phyloP scores from a whole-genome alignment of 2,888 invertebrate genomes.

The Aquatica leii region DNA sequence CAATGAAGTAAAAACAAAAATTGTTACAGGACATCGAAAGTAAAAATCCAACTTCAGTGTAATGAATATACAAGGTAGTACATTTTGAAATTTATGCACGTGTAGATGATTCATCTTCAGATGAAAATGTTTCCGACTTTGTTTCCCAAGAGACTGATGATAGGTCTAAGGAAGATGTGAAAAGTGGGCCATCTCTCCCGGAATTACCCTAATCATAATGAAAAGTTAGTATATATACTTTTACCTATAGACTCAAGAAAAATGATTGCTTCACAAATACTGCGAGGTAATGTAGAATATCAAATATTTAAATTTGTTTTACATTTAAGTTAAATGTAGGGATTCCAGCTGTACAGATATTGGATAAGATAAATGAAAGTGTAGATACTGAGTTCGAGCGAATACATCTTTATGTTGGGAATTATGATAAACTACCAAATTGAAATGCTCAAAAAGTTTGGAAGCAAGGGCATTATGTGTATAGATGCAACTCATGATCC shows the following conservation, averaged over 20 bases:
- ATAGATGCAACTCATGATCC: background rate
- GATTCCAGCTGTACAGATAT: background rate
- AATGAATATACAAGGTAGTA: too few relatives aligned
- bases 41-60: too few relatives aligned
- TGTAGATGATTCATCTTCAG: too few relatives aligned
- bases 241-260: background rate
- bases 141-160: too few relatives aligned
- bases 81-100: too few relatives aligned
- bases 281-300: background rate
- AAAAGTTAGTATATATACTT: background rate
- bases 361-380: constrained; percentile 4
- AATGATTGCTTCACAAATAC: constrained; percentile 12
- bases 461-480: background rate
- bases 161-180: too few relatives aligned
- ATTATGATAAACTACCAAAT: background rate
- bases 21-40: too few relatives aligned
- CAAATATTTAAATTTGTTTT: background rate
- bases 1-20: too few relatives aligned
- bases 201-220: background rate
- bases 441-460: background rate
- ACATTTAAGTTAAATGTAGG: background rate
- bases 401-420: background rate
- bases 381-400: too few relatives aligned
- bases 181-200: too few relatives aligned
- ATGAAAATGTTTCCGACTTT: too few relatives aligned